Base-by-base conservation (phyloP, 2,113 vertebrate species). In the Rana temporaria region DNA sequence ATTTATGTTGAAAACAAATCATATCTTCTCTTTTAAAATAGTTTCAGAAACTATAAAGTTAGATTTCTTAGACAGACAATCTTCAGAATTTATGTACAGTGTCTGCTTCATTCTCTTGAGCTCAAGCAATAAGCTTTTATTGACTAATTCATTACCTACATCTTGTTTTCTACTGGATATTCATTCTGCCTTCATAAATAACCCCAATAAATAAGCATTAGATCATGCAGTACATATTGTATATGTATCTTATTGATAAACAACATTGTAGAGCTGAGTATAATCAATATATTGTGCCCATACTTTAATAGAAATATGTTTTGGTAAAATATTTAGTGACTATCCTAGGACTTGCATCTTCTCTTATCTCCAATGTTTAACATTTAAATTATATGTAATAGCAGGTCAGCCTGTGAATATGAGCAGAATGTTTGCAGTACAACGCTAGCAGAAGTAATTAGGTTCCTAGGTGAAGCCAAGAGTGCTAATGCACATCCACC, bases 381-480 rank as follows among this genome's bases (percentile, higher is more conserved):
- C 71, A 83, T 75, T 83, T 26, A 75, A 32, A 76, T 83, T 68
- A 66, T 68, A 76, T 83, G 81, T 83, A 60, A 76, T 76, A 68
- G 81, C 72, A 83, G 81, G 81, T 83, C 81, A 83, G 81, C 34
- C 59, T 83, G 71, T 83, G 72, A 83, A 83, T 83, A 18, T 76
- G 81, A 83, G 63, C 24, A 83, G 66, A 75, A 66, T 83, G 63
- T 67, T 83, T 76, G 64, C 81, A 83, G 81, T 83, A 74, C 71
- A 83, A 83, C 64, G 81, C 63, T 52, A 83, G 53, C 14, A 75
- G 64, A 68, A 62, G 71, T 83, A 83, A 83, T 83, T 83, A 83
- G 81, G 81, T 83, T 83, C 81, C 81, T 83, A 83, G 81, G 81
- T 83, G 72, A 83, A 83, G 81, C 81, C 81, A 83, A 76, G 81